Percentiles rank a stretch among this genome's conserved stretches.
phyloP scores from a whole-genome alignment of 2,797 vertebrate genomes.

The Clarias laeviceps region DNA sequence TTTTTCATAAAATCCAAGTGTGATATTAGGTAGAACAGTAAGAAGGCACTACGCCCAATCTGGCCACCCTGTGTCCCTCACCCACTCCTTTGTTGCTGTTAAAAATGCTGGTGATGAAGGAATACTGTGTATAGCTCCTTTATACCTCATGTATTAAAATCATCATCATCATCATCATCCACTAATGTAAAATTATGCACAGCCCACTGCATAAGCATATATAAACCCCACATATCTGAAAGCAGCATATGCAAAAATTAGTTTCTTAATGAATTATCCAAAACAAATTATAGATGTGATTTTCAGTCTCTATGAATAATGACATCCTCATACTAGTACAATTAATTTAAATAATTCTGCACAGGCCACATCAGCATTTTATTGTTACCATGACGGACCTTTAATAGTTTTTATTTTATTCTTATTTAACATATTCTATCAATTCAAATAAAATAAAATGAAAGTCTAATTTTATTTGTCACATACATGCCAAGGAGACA shows the following conservation, averaged over 20 bases:
- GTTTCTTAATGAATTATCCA: neutral
- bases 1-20: neutral
- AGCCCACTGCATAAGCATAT: neutral
- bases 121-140: neutral
- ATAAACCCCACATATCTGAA: neutral
- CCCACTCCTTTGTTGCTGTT: slow-evolving; percentile 10
- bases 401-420: no score
- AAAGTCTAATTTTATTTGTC: no score
- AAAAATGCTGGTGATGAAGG: neutral
- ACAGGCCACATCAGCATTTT: no score
- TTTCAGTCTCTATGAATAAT: no score
- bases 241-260: neutral
- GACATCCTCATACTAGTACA: no score
- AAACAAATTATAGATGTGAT: neutral
- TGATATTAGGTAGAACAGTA: neutral
- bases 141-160: neutral
- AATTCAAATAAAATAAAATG: no score
- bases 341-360: no score
- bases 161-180: neutral
- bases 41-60: neutral
- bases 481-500: no score
- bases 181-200: neutral
- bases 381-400: no score
- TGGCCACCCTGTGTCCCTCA: slow-evolving; percentile 9
- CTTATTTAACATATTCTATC: no score